A percentile compares a stretch with the other conserved stretches of the same genome.
Evolutionary conservation across 2,113 vertebrate species (phyloP).

Genomic region (Lepus europaeus): DNA sequence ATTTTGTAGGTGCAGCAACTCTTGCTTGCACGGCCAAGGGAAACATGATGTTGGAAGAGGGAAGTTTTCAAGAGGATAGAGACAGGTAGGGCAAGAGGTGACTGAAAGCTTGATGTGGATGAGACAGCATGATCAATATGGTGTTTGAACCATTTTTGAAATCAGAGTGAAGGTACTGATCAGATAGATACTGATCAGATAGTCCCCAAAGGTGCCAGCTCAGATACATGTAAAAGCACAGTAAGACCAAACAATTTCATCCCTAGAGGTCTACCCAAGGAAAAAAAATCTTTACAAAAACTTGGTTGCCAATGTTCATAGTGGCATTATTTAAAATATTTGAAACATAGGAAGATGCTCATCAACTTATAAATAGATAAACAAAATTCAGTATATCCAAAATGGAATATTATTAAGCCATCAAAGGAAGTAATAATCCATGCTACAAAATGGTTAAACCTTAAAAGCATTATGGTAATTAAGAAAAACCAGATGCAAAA

Average conservation of each 20-base stretch:
- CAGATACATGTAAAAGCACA: neutral
- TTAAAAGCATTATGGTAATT: slow-evolving; percentile 19
- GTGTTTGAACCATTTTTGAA: slow-evolving; percentile 8
- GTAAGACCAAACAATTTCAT: neutral
- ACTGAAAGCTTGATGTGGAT: neutral
- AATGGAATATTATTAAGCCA: slow-evolving; percentile 32
- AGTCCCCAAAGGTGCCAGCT: neutral
- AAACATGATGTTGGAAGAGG: neutral
- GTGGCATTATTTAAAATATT: neutral
- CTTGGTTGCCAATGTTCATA: neutral
- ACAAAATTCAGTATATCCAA: neutral
- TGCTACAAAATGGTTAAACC: neutral
- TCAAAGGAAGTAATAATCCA: neutral
- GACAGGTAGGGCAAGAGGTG: neutral
- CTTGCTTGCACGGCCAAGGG: neutral
- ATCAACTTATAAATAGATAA: slow-evolving; percentile 15
- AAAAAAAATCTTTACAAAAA: neutral
- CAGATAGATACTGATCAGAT: neutral
- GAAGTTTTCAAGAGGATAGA: neutral
- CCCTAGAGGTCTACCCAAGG: neutral
- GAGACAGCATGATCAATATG: neutral
- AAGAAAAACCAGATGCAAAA: slow-evolving; percentile 25
- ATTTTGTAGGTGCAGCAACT: neutral
- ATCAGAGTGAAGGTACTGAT: neutral
- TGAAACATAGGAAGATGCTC: neutral